phyloP scores from a whole-genome alignment of 1,140 invertebrate genomes.

The Oedothorax gibbosus region DNA sequence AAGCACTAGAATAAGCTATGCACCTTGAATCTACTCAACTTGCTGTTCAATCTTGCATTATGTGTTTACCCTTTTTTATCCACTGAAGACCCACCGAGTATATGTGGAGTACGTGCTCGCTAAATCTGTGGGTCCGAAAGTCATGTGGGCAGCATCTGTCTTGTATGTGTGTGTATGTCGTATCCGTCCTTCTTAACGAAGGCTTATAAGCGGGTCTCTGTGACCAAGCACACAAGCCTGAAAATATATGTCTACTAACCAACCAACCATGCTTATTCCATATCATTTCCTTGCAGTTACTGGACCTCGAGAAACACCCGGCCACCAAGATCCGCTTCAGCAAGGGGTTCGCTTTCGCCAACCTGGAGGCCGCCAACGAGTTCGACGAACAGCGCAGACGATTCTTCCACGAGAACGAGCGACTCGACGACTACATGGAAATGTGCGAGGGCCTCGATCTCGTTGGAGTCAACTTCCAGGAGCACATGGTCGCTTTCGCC shows the following conservation, averaged over 20 bases:
- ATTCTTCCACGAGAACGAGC: constrained; percentile 84
- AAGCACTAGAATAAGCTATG: no score
- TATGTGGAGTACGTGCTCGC: no score
- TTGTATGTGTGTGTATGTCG: no score
- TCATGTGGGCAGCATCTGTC: no score
- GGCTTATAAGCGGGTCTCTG: no score
- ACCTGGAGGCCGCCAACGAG: constrained; percentile 70
- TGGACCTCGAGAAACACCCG: constrained; percentile 72
- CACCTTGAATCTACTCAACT: no score
- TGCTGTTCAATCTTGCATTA: background rate
- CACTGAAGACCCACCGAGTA: no score
- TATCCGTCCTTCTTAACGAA: no score
- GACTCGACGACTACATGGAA: constrained; percentile 89
- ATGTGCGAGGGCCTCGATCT: constrained; percentile 88
- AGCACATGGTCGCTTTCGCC: constrained; percentile 77
- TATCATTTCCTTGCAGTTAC: constrained; percentile 66
- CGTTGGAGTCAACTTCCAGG: constrained; percentile 79
- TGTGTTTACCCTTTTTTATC: background rate
- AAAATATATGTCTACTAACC: no score
- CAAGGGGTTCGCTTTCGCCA: constrained; percentile 66
- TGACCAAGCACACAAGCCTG: no score
- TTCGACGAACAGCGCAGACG: constrained; percentile 86
- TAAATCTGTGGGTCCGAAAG: no score
- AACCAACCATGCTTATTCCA: no score
- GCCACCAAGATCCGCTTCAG: constrained; percentile 64